Conservation (phyloP, 2,888 invertebrate genomes). For the Parnassius mnemosyne region DNA sequence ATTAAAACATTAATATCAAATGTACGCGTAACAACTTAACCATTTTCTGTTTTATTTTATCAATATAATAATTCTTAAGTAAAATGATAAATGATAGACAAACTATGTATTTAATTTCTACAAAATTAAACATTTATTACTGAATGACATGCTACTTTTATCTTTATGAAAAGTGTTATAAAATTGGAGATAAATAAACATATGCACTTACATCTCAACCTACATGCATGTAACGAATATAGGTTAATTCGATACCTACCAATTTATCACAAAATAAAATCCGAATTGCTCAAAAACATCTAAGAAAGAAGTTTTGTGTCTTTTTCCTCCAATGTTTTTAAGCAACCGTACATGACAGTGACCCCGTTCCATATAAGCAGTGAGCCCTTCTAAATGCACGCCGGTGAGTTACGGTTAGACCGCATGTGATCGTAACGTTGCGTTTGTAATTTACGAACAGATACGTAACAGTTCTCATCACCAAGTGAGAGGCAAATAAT, state of each 20-base stretch:
- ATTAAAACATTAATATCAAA: no score
- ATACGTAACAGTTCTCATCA: constrained; percentile 60
- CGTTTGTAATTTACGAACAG: constrained; percentile 55
- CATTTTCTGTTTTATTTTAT: no score
- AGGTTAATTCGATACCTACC: constrained; percentile 46
- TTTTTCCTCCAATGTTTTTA: constrained; percentile 50
- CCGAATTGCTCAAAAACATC: constrained; percentile 57
- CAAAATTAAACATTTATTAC: constrained; percentile 44
- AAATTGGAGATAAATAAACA: constrained; percentile 34
- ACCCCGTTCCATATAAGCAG: constrained; percentile 74
- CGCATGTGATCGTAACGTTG: constrained; percentile 65
- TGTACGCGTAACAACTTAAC: no score
- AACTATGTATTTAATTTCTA: constrained; percentile 38
- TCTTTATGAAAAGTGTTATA: constrained; percentile 29
- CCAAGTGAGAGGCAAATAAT: constrained; percentile 72
- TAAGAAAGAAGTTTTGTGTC: constrained; percentile 30
- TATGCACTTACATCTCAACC: constrained; percentile 62
- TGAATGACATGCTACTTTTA: constrained; percentile 48
- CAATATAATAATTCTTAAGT: no score
- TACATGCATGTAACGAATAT: constrained; percentile 70
- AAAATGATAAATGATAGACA: constrained; percentile 24
- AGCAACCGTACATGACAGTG: constrained; percentile 45
- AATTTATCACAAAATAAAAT: constrained; percentile 37
- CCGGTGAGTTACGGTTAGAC: constrained; percentile 58
- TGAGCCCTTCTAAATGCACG: constrained; percentile 72